Evolutionary conservation across 2,113 vertebrate species (phyloP).

Genomic region (Eptatretus burgeri): DNA sequence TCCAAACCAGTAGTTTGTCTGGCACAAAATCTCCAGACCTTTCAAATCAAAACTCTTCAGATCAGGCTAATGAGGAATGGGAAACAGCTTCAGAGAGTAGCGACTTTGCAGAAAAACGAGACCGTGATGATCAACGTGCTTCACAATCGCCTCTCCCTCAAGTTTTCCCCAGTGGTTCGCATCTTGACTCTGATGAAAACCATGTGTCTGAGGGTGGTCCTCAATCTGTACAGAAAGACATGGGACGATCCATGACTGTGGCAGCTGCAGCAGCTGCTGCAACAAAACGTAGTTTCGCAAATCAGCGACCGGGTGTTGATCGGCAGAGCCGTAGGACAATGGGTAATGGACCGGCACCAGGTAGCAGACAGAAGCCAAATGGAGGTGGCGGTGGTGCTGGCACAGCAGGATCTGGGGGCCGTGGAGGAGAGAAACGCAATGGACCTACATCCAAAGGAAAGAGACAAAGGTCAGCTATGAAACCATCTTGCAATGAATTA

Average conservation of each 20-base stretch:
- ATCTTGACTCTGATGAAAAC: too few species aligned
- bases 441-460: constrained; percentile 65
- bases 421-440: constrained; percentile 19
- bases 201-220: too few species aligned
- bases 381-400: constrained; percentile 16
- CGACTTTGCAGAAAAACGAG: constrained; percentile 55
- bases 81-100: constrained; percentile 70
- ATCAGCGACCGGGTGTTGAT: constrained; percentile 58
- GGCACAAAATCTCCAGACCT: constrained; percentile 59
- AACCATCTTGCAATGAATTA: neutral
- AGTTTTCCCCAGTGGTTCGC: too few species aligned
- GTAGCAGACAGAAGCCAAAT: constrained; percentile 18
- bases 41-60: constrained; percentile 53
- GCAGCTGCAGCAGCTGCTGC: constrained; percentile 18
- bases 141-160: too few species aligned
- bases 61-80: constrained; percentile 78
- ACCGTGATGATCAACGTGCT: constrained; percentile 22
- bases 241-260: constrained; percentile 22
- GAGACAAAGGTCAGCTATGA: constrained; percentile 20
- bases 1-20: constrained; percentile 7
- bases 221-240: constrained; percentile 14
- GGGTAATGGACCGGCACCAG: constrained; percentile 19
- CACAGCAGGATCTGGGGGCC: constrained; percentile 18
- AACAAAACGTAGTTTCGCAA: constrained; percentile 54
- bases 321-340: constrained; percentile 42